Conservation (phyloP, 2,113 vertebrate genomes). For the Cettia cetti region DNA sequence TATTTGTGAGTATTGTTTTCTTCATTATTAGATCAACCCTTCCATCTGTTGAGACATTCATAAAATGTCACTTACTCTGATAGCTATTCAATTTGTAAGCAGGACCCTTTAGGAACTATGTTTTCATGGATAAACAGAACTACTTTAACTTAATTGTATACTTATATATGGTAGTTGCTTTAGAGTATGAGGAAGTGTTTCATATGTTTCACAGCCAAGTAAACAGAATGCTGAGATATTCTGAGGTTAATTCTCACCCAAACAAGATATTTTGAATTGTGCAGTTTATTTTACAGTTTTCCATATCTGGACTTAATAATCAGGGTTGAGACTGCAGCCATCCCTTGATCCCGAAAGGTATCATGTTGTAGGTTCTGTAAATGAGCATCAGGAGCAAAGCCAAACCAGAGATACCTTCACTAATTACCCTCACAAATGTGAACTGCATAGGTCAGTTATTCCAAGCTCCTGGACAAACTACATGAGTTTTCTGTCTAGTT, state of each 20-base stretch:
- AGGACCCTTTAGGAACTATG: neutral
- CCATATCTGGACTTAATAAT: neutral
- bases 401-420: neutral
- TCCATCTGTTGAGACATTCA: neutral
- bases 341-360: neutral
- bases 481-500: neutral
- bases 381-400: neutral
- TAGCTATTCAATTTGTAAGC: neutral
- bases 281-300: neutral
- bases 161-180: neutral
- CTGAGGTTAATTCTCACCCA: neutral
- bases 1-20: conserved; percentile 33
- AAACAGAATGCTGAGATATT: neutral
- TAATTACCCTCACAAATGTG: neutral
- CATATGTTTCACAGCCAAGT: neutral
- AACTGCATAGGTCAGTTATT: neutral
- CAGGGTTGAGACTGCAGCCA: neutral
- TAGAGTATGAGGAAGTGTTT: neutral
- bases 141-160: neutral
- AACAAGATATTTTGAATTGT: neutral
- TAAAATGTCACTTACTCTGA: neutral
- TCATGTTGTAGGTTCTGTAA: neutral
- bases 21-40: neutral
- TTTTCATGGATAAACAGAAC: neutral
- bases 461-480: neutral